Base-by-base conservation (phyloP, 64 coral and sea anemone genomes). In the Dendrophyllia cribrosa region DNA sequence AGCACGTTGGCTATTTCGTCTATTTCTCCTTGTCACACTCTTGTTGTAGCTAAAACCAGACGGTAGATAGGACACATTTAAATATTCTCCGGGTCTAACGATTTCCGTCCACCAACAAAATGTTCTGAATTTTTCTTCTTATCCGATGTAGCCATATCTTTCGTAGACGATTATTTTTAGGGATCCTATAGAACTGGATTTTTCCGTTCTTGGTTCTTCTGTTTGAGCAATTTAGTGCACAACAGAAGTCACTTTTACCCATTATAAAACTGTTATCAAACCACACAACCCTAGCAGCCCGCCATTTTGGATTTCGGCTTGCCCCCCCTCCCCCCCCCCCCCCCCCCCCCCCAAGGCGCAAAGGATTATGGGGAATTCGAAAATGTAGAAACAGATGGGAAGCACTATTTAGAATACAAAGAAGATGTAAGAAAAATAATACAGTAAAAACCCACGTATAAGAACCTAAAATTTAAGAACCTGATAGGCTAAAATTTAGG, bases 241-340 rank as follows among this genome's bases (percentile, higher is more conserved):
- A 91, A 69, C 89, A 91, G 83, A 91, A 83, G 68, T 83, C 89
- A 48, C 83, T 91, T 59, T 91, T 91, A 15, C 89, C 89, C 89
- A n/a, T n/a, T n/a, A 91, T 91, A 24, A 24, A 15, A 44, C 70
- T 43, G 24, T 72, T 24, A 72, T 15, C 9, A 44, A 24, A 12
- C 72, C 72, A 43, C 72, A 75, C n/a, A n/a, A n/a, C n/a, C n/a
- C n/a, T n/a, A n/a, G n/a, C 72, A 75, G 72, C 45, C 72, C 47
- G 72, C 72, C 44, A 75, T 75, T 9, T 75, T 75, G 45, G 72
- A 75, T 75, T 75, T 75, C 72, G 47, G 72, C 72, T 84, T 84
- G 60, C n/a, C n/a, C n/a, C n/a, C n/a, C n/a, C n/a, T n/a, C n/a
- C n/a, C n/a, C n/a, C n/a, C n/a, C n/a, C n/a, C n/a, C n/a, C n/a